Conservation (phyloP, 2,113 vertebrate species). For the Pogona vitticeps region DNA sequence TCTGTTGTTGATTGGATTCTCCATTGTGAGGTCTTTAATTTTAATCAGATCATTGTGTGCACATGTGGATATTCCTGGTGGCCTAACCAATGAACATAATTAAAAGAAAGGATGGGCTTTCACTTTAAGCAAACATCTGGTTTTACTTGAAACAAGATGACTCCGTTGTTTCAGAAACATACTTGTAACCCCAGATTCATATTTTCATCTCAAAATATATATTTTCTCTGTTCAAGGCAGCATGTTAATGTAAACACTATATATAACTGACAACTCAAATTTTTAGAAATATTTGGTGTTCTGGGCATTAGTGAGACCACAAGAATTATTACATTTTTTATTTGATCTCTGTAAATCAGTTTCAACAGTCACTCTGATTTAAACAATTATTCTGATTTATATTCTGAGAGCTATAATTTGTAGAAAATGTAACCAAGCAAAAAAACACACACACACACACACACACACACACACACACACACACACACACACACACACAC, state of each 20-base stretch:
- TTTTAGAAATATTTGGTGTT: constrained; percentile 80
- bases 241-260: constrained; percentile 83
- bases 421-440: constrained; percentile 85
- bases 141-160: constrained; percentile 88
- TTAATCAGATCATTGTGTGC: constrained; percentile 81
- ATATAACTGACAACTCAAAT: constrained; percentile 82
- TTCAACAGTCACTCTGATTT: constrained; percentile 84
- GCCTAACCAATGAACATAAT: constrained; percentile 83
- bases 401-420: constrained; percentile 82
- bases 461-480: too few relatives aligned
- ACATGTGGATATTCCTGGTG: constrained; percentile 85
- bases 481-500: too few relatives aligned
- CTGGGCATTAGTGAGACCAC: constrained; percentile 77
- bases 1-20: constrained; percentile 79
- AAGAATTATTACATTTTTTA: constrained; percentile 83
- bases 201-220: constrained; percentile 85
- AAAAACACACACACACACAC: too few relatives aligned
- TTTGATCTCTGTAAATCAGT: constrained; percentile 86
- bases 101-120: constrained; percentile 87
- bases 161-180: constrained; percentile 85
- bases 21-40: constrained; percentile 80
- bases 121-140: constrained; percentile 87
- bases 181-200: constrained; percentile 83
- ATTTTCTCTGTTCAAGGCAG: constrained; percentile 81
- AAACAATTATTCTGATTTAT: constrained; percentile 87